A percentile compares a stretch with the other conserved stretches of the same genome.
Evolutionary conservation across 2,888 invertebrate species (phyloP).

Genomic region (Patella caerulea): DNA sequence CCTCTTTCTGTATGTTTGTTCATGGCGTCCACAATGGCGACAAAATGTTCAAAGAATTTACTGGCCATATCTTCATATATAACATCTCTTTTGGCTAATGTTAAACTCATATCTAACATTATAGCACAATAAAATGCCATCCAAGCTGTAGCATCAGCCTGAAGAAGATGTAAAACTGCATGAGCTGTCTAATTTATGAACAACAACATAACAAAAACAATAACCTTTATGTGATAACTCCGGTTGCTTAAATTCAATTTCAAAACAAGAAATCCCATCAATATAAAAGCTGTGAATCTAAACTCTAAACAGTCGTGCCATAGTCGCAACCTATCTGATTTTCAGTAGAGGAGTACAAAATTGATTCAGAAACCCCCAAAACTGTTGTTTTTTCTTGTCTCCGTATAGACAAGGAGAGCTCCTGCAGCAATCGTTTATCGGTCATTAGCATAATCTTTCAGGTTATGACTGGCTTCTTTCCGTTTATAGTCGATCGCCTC

Average conservation of each 20-base stretch:
- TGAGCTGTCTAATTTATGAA: background rate
- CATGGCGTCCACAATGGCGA: slow-evolving; percentile 69
- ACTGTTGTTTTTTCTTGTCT: too few species aligned
- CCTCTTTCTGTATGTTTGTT: slow-evolving; percentile 59
- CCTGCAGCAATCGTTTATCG: too few species aligned
- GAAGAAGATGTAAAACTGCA: slow-evolving; percentile 16
- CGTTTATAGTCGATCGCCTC: too few species aligned
- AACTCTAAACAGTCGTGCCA: too few species aligned
- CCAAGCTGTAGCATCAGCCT: slow-evolving; percentile 72
- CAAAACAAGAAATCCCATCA: background rate
- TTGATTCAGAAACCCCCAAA: too few species aligned
- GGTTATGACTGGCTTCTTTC: too few species aligned
- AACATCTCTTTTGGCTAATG: slow-evolving; percentile 63
- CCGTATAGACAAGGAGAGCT: too few species aligned
- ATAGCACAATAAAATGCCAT: slow-evolving; percentile 70
- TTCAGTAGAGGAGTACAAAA: too few species aligned
- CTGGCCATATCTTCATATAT: slow-evolving; percentile 71
- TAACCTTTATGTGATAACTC: background rate
- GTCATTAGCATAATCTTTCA: too few species aligned
- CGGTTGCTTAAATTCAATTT: background rate
- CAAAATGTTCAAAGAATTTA: slow-evolving; percentile 71
- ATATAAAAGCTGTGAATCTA: background rate
- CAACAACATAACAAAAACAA: background rate
- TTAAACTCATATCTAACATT: slow-evolving; percentile 70
- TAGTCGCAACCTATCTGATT: too few species aligned